Base-by-base conservation (phyloP, 2,113 vertebrate species). In the Phycodurus eques region DNA sequence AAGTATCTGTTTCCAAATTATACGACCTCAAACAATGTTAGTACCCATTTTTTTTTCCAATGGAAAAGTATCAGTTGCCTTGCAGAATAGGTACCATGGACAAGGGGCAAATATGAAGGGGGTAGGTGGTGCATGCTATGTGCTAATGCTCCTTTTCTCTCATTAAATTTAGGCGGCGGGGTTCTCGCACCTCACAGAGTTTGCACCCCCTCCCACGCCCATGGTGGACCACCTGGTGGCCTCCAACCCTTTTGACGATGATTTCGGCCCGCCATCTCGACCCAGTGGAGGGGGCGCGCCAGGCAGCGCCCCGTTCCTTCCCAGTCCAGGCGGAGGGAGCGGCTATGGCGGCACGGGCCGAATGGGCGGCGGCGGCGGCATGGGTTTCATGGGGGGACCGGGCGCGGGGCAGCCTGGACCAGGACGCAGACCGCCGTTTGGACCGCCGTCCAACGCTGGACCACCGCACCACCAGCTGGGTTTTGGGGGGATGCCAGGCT, bases 171-270 rank as follows among this genome's bases (percentile, higher is more conserved):
- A 99, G 97, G 94, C 96, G 65, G 94, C 96, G 4, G 94, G 94
- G 2, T 98, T 98, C 73, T 98, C 97, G 51, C 97, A 98, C 84
- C 95, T 99, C 76, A 98, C 97, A 61, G 96, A 99, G 93, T 99
- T 99, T 82, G 96, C 97, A 0, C 97, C 96, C 14, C 97, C 97
- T 22, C 96, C 96, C 1, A 98, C 96, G 4, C 97, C 97, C 12
- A 99, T 98, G 97, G 96, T 98, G 73, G 97, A 98, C 64, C 97
- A 98, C 88, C 90, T 98, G 88, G 97, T 99, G 12, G 97, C 96
- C 0, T 98, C 97, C 66, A 99, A 99, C 77, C 96, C 97, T 0
- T 99, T 99, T 68, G 97, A 99, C 13, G 97, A 99, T 93, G 97
- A 99, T 84, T 98, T 98, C n/a, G 94, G 94, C 4, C 82, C 94